Base-by-base conservation (phyloP, 2,888 invertebrate species). In the Dryobotodes eremita region DNA sequence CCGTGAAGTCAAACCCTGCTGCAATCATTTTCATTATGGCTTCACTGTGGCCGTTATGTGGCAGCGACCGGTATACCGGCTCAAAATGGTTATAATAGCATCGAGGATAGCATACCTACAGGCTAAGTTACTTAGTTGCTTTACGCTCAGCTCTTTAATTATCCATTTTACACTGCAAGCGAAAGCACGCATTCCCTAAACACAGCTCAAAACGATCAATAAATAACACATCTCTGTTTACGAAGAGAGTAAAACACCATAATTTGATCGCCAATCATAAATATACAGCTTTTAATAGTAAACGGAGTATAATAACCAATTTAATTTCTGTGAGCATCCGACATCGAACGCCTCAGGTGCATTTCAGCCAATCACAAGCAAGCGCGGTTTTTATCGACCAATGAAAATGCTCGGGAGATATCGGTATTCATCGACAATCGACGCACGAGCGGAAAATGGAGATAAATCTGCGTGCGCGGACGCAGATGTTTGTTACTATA, bases 381-480 rank as follows among this genome's bases (percentile, higher is more conserved):
- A 86, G 79, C 72, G 76, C 75, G 72, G 6, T 62, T 69, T 71
- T n/a, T 70, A 70, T 75, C 71, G 7, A 50, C 91, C 89, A 92
- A 91, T 90, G 57, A 80, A 26, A 82, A 59, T 55, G 72, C 64
- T 81, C 79, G 77, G 61, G 36, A 59, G 57, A 65, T 84, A 75
- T 82, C 79, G 83, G 66, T 53, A 70, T 48, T 75, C 77, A 86
- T 89, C 88, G 80, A 71, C 55, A 72, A 85, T 87, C 88, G 73
- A 74, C 79, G 79, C 83, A 86, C 75, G 86, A 86, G 83, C 87
- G 89, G 90, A 86, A 89, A 88, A 86, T 75, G 66, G 48, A 82
- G 86, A 89, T 91, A 89, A 90, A 91, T 91, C 84, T 76, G 83
- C 76, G 61, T 72, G 81, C 78, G 77, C 88, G 88, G 89, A 90